Evolutionary conservation across 2,113 vertebrate species (phyloP), one percentile per base, ranked within the genome.

Genomic region (Mixornis gularis): DNA sequence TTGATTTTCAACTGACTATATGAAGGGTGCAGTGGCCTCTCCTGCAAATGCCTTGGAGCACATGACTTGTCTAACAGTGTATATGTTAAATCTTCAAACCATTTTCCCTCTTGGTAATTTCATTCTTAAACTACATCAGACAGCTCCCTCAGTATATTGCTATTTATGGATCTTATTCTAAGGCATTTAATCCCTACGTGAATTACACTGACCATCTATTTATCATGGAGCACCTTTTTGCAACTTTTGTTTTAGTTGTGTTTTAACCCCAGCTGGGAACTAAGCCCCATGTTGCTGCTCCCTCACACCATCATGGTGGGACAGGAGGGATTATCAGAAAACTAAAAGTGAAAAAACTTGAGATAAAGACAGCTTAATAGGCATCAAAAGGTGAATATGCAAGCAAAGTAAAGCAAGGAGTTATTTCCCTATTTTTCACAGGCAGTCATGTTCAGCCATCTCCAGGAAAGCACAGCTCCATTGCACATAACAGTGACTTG

Each of bases 401-500:
- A 27, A 72, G 3, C 13, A 49, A 36, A 41, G 10, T 17, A 41
- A 49, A 43, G 32, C 14, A 79, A 22, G 14, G 17, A 43, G 3
- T 44, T 58, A 2, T 27, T 51, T 51, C 43, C 29, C 18, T 18
- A 20, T 12, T 72, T 72, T 18, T 51, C 51, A 32, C 14, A 17
- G 26, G 8, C 8, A 36, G 25, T 8, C 10, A 11, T 30, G 19
- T 36, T 49, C 15, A 36, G 22, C 22, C 32, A 27, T 36, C 18
- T 36, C 26, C 12, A 64, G 51, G 49, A 43, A 41, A 41, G 6
- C 40, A 40, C 5, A 4, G 9, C 6, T 41, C 49, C 9, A 4
- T 2, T 22, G 9, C 0, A 0, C 14, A 2, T 26, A 15, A 6
- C 56, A 30, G 19, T 27, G 32, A 36, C 30, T 49, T 22, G 7